A percentile compares a stretch with the other conserved stretches of the same genome.
Evolutionary conservation across 2,888 invertebrate species (phyloP).

Genomic region (Halocaridina rubra): DNA sequence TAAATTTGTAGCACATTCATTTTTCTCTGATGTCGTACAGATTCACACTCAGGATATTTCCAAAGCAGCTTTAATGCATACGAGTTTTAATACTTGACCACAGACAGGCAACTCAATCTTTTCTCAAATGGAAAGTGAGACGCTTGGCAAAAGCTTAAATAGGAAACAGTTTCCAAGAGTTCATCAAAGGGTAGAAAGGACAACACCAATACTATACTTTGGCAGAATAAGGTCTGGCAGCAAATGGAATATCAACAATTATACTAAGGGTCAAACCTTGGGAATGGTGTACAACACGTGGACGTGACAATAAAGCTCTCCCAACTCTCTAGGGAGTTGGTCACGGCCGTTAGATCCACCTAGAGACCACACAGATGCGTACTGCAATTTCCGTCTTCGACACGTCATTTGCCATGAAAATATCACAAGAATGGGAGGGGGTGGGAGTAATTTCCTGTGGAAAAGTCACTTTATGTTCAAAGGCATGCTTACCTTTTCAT

Average conservation of each 20-base stretch:
- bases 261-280: constrained; percentile 48
- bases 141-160: constrained; percentile 53
- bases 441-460: constrained; percentile 27
- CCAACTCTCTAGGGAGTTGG: constrained; percentile 31
- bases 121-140: constrained; percentile 42
- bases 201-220: constrained; percentile 61
- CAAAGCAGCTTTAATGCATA: constrained; percentile 20
- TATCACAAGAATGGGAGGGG: constrained; percentile 49
- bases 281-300: constrained; percentile 43
- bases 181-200: constrained; percentile 55
- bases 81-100: constrained; percentile 25
- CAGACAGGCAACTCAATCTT: constrained; percentile 48
- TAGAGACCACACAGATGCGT: constrained; percentile 35
- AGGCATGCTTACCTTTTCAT: constrained; percentile 9
- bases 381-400: constrained; percentile 42
- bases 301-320: constrained; percentile 45
- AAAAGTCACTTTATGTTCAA: constrained; percentile 33
- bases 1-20: too few relatives aligned
- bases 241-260: constrained; percentile 59
- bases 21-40: too few relatives aligned
- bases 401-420: constrained; percentile 49
- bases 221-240: constrained; percentile 59
- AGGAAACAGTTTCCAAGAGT: constrained; percentile 44
- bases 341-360: constrained; percentile 36
- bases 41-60: constrained; percentile 5